Base-by-base conservation (phyloP, 2,888 invertebrate genomes). In the Cephus runcator region DNA sequence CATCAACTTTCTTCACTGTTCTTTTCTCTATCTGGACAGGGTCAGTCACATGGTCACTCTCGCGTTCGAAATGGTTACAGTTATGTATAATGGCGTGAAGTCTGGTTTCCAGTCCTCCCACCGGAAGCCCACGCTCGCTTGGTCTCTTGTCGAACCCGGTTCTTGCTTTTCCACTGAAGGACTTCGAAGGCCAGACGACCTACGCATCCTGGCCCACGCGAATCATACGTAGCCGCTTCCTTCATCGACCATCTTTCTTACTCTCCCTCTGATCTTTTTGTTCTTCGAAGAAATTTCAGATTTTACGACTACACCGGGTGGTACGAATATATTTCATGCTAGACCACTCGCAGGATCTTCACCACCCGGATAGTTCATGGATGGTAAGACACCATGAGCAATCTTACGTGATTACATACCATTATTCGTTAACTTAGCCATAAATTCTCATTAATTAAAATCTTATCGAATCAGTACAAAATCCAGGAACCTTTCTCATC, bases 131-230 rank as follows among this genome's bases (percentile, higher is more conserved):
- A 78, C 87, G 86, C 79, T 87, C 87, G 83, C 77, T 75, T 35
- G 79, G 77, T 80, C 81, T 80, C 81, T 84, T 80, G 75, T 76
- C 82, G 83, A 80, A 77, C 82, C 81, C 79, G 79, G 80, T 79
- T 79, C 81, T 82, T 76, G 77, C 71, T 77, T 79, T 85, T 85
- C 85, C 85, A 82, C 74, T 82, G 86, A 87, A 87, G 88, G 86
- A 87, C 85, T 87, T 80, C 85, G 88, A 88, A 88, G 88, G 88
- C 86, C 86, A 88, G 73, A n/a, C 81, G 81, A 74, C 87, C 87
- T 81, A 87, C 87, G 80, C 83, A 71, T 11, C 12, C 15, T 79
- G 77, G 79, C 87, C 88, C 85, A 88, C 87, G 83, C 85, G 75
- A 75, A 75, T 34, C 0, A 34, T 34, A 71, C 33, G 3, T 31